These are phyloP conservation scores for Hippoglossus stenolepis DNA, from an alignment of 2,113 vertebrate genomes.

Conservation along the genomic window DNA sequence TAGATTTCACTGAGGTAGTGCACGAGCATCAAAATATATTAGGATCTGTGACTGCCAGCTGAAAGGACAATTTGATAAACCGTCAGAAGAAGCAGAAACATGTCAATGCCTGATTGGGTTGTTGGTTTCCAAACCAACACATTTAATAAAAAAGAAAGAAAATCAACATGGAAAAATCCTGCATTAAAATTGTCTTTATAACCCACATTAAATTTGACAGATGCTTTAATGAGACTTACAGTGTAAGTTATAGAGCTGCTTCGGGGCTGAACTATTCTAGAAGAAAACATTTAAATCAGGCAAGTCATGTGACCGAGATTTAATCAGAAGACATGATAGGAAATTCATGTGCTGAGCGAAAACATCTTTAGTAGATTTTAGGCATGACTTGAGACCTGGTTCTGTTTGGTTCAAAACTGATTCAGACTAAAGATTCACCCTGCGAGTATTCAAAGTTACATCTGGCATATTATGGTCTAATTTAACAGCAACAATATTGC, in stretches of 20 bases:
- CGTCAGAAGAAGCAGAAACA: background rate
- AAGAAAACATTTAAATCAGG: slow-evolving; percentile 19
- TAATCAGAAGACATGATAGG: slow-evolving; percentile 9
- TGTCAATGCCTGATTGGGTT: background rate
- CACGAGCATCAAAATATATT: slow-evolving; percentile 45
- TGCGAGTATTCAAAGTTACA: too few relatives aligned
- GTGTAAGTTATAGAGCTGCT: slow-evolving; percentile 45
- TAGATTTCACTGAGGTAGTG: slow-evolving; percentile 40
- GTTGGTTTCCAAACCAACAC: background rate
- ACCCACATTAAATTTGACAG: slow-evolving; percentile 47
- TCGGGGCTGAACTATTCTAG: slow-evolving; percentile 52
- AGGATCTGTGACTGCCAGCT: slow-evolving; percentile 27
- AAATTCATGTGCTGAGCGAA: background rate
- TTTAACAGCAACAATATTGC: background rate
- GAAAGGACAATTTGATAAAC: slow-evolving; percentile 16
- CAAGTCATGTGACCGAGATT: slow-evolving; percentile 11
- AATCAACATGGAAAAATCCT: background rate
- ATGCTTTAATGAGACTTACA: slow-evolving; percentile 55
- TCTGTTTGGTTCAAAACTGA: background rate
- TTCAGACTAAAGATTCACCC: too few relatives aligned
- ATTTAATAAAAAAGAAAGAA: slow-evolving; percentile 6
- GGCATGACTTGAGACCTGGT: too few relatives aligned
- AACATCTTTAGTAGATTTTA: background rate
- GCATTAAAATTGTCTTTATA: slow-evolving; percentile 51
- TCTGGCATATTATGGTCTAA: background rate